Base-by-base conservation (phyloP, 2,888 invertebrate genomes). In the Antitype chi region DNA sequence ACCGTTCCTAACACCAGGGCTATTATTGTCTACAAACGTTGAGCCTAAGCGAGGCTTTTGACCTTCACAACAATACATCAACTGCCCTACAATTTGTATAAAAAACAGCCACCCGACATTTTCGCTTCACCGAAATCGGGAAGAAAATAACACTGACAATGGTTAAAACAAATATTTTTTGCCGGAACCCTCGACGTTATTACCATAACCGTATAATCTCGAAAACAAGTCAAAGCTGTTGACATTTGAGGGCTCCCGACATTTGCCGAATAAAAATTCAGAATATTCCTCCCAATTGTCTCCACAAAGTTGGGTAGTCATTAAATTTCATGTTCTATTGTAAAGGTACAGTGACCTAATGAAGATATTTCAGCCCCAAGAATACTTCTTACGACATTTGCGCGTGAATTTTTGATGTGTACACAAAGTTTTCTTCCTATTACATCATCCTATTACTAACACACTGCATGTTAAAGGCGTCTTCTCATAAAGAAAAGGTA, bases 191-290 rank as follows among this genome's bases (percentile, higher is more conserved):
- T 64, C 81, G n/a, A 32, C 67, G 52, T 84, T 71, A 85, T 87
- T 87, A 80, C 69, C 84, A 86, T 84, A 78, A 74, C 84, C 64
- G 82, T 82, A 76, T 82, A 82, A 86, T 81, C 79, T 62, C 73
- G 71, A 75, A 87, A 87, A 84, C 82, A 87, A 87, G 76, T 73
- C 80, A 75, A 75, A 74, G 77, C 73, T 77, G 82, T 88, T 85
- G 85, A 86, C 84, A 82, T 82, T 89, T 69, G 78, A 81, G 78
- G 72, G 74, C 60, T 52, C 82, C 80, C 77, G 86, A 86, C 86
- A 89, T 89, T 91, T 88, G 87, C 86, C 86, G 85, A 89, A 89
- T 87, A 86, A 90, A 90, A 89, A 89, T 92, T 91, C 89, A 85
- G 89, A 81, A 85, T 84, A 86, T 80, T 72, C 87, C 84, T 79